Evolutionary conservation across 2,888 invertebrate genomes (phyloP), one percentile per base, ranked within the genome.

Genomic region (Erynnis tages): DNA sequence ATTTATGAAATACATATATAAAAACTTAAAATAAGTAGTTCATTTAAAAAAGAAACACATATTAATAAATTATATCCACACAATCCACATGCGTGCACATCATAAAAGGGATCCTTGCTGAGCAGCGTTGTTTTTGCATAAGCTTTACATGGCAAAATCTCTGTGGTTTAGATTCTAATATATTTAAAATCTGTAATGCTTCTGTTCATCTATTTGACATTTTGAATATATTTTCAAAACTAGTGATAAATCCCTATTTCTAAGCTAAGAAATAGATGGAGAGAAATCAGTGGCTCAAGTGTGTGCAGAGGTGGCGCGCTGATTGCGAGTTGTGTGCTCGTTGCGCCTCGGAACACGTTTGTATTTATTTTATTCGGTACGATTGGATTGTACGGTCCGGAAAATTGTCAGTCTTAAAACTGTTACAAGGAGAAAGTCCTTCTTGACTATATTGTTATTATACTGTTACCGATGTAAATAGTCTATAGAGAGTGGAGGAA

Each of bases 321-420:
- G 83, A 83, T 83, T 84, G 82, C 78, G 69, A 66, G 67, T 68
- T 67, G 66, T 56, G 61, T 67, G 58, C 56, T 56, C 54, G 54
- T 57, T 59, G 65, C 61, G 67, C 67, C 69, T 67, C 68, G 73
- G 73, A 74, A 71, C 70, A 71, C 67, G 69, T 74, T 75, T 71
- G 66, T 81, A 73, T 80, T 82, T 82, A 73, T 78, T 77, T 76
- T 73, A 65, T 64, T 67, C 70, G 17, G 14, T 44, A 16, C 29
- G 44, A 52, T 52, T 52, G 44, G 52, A 52, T 50, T 50, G 44
- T 44, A 44, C 37, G 14, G 27, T 35, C 41, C 49, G 21, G 43
- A 50, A 50, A 50, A 50, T 50, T 41, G 43, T 29, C 27, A 44
- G 43, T 29, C 43, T 35, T 50, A 29, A 50, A 43, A 27, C 19